These are phyloP conservation scores for Sepioteuthis lessoniana DNA, from an alignment of 2,888 invertebrate species.

Conservation along the genomic window DNA sequence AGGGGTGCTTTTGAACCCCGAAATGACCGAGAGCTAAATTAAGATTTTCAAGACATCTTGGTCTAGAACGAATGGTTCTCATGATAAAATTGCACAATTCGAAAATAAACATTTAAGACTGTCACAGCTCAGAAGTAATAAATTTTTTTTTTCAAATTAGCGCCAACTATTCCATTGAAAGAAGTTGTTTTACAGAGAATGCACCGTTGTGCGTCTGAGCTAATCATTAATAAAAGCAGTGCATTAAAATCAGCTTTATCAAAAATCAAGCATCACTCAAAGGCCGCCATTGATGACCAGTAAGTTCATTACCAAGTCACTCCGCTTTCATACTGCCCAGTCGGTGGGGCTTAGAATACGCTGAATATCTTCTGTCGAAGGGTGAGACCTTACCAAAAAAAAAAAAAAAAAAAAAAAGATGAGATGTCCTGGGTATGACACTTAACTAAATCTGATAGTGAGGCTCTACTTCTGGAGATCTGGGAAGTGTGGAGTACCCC, in stretches of 20 bases:
- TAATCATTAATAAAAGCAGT: too few species aligned
- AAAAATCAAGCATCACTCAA: not conserved
- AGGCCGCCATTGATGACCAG: too few species aligned
- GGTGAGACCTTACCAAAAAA: too few species aligned
- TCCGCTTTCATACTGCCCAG: too few species aligned
- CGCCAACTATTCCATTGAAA: not conserved
- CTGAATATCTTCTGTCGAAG: too few species aligned
- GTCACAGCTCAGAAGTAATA: not conserved
- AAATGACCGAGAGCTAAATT: not conserved
- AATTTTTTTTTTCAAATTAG: not conserved
- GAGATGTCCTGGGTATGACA: too few species aligned
- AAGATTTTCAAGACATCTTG: not conserved
- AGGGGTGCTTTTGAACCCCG: not conserved
- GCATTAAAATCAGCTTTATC: not conserved
- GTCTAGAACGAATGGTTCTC: not conserved
- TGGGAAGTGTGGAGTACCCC: too few species aligned
- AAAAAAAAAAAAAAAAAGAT: too few species aligned
- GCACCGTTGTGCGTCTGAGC: not conserved
- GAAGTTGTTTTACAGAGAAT: not conserved
- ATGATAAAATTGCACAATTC: not conserved
- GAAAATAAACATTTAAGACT: not conserved
- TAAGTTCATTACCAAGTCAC: too few species aligned
- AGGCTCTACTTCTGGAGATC: too few species aligned
- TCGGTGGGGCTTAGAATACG: too few species aligned
- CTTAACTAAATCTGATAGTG: too few species aligned